A percentile compares a stretch with the other conserved stretches of the same genome.
These are phyloP conservation scores for Luidia sarsii DNA, from an alignment of 53 echinoderm and acorn worm species.

Conservation along the genomic window DNA sequence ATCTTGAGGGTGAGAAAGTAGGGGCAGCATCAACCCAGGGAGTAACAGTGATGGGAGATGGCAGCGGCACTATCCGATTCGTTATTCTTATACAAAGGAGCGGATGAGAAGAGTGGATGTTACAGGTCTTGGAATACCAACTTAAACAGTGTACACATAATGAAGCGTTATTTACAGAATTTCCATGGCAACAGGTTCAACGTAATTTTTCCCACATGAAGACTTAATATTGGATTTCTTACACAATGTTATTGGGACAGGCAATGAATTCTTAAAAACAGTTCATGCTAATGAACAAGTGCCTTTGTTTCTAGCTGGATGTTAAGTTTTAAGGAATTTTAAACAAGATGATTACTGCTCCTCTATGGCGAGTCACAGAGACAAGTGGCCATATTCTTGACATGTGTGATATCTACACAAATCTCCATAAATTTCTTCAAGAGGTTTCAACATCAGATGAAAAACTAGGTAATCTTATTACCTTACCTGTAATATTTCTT, in stretches of 20 bases:
- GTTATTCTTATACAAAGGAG: conserved; percentile 47
- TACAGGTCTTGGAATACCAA: conserved; percentile 10
- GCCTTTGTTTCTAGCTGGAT: conserved; percentile 10
- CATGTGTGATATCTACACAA: not conserved
- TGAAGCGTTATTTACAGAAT: conserved; percentile 7
- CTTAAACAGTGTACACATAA: not conserved
- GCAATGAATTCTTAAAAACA: conserved; percentile 9
- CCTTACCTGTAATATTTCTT: not conserved
- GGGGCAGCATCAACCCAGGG: not conserved
- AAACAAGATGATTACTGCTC: conserved; percentile 4
- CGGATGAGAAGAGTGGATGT: conserved; percentile 51
- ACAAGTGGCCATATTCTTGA: conserved; percentile 1
- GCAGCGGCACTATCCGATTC: conserved; percentile 29
- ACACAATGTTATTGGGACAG: not conserved
- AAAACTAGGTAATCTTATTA: not conserved
- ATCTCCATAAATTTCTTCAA: not conserved
- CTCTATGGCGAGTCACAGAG: conserved; percentile 11
- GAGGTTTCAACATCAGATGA: not conserved
- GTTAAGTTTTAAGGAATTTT: conserved; percentile 24
- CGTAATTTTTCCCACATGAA: conserved; percentile 22
- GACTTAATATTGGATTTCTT: not conserved
- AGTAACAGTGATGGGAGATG: not conserved
- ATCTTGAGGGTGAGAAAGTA: conserved; percentile 32
- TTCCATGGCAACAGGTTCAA: conserved; percentile 53
- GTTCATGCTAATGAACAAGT: conserved; percentile 10